Evolutionary conservation across 1,140 invertebrate species (phyloP), one percentile per base, ranked within the genome.

Genomic region (Lasioglossum baleicum): DNA sequence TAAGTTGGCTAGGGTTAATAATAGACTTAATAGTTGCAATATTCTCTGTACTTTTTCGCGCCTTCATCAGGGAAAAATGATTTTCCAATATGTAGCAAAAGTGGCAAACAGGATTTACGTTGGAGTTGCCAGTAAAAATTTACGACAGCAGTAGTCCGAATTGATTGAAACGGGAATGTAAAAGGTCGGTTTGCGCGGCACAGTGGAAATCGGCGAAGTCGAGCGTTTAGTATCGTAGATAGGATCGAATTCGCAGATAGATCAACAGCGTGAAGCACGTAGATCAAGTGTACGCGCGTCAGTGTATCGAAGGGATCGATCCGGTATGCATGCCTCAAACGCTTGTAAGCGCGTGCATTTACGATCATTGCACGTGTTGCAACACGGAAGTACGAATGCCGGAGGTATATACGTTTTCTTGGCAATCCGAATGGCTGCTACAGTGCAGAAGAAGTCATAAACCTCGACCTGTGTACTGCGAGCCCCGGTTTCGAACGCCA

Each of bases 281-380:
- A n/a, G 31, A 70, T 63, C 35, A 35, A 48, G 60, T 35, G 35
- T 35, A 5, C 26, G 11, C 35, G 65, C 58, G 75, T 80, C 81
- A 80, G 40, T 61, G 35, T 48, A 68, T 64, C 68, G 72, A 35
- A 35, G 22, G 53, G 75, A 81, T 83, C 68, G 72, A 76, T 75
- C 83, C 73, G 22, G 63, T 42, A 51, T 84, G 77, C 68, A 76
- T 42, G 76, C 72, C 58, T 53, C 65, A 60, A 83, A 84, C 61
- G 48, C 60, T 82, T 70, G 67, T 65, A 65, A 53, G 58, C 51
- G 53, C 17, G 74, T 77, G 66, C 83, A 77, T 85, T 85, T 85
- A 85, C 83, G 83, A 84, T 70, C 77, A 70, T 80, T 63, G 81
- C 51, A 81, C 76, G 77, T 80, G 68, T 42, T 60, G 53, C 69